Percentiles rank a stretch among this genome's conserved stretches.
Evolutionary conservation across 2,888 invertebrate species (phyloP).

Genomic region (Torymus texanus): DNA sequence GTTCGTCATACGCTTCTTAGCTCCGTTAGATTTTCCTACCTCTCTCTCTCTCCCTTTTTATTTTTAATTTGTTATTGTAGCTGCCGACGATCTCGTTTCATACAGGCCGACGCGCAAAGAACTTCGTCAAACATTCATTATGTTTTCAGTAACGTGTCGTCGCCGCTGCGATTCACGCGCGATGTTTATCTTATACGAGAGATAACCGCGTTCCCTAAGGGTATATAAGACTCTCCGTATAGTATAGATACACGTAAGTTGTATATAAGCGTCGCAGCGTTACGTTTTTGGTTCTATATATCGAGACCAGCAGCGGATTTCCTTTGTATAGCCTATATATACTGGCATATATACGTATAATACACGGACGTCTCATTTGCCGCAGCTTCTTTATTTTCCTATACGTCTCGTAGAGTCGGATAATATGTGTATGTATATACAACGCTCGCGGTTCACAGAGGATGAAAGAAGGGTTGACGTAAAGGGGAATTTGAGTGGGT

Average conservation of each 20-base stretch:
- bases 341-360: background rate
- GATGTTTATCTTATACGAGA: constrained; percentile 21
- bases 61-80: constrained; percentile 74
- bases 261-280: background rate
- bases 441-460: background rate
- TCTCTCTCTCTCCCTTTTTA: constrained; percentile 2
- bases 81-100: constrained; percentile 60
- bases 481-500: constrained; percentile 39
- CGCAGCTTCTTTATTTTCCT: constrained; percentile 16
- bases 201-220: background rate
- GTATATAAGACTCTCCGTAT: too few species aligned
- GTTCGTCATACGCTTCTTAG: constrained; percentile 8
- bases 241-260: too few species aligned
- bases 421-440: background rate
- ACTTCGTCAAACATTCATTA: constrained; percentile 73
- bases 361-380: background rate
- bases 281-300: too few species aligned
- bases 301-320: constrained; percentile 2
- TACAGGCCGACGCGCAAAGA: constrained; percentile 52
- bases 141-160: constrained; percentile 69
- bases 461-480: constrained; percentile 44
- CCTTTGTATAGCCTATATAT: constrained; percentile 14
- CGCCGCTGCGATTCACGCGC: background rate
- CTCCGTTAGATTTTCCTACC: too few species aligned
- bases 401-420: too few species aligned